Conservation (phyloP, 2,888 invertebrate genomes). For the Eupithecia centaureata region DNA sequence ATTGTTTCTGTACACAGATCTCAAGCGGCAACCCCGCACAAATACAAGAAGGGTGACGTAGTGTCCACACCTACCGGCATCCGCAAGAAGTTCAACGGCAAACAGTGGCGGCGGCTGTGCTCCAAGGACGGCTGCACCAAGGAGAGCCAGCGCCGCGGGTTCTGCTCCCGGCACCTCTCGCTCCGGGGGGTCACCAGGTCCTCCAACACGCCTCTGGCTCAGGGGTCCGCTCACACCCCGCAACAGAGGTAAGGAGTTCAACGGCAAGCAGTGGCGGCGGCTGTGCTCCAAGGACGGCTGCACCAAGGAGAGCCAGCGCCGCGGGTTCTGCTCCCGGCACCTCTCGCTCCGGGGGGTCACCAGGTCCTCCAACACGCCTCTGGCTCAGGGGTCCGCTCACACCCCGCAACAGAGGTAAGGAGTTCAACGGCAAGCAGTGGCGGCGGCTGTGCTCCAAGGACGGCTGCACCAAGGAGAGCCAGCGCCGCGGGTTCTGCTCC, state of each 20-base stretch:
- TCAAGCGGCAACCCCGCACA: slow-evolving; percentile 97
- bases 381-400: slow-evolving; percentile 72
- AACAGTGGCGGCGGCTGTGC: slow-evolving; percentile 99
- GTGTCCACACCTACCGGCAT: slow-evolving; percentile 97
- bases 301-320: slow-evolving; percentile 96
- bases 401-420: slow-evolving; percentile 76
- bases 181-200: slow-evolving; percentile 88
- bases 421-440: slow-evolving; percentile 83
- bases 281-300: slow-evolving; percentile 98
- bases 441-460: slow-evolving; percentile 97
- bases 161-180: slow-evolving; percentile 97
- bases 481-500: slow-evolving; percentile 97
- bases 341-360: slow-evolving; percentile 92
- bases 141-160: slow-evolving; percentile 98
- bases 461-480: slow-evolving; percentile 96
- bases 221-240: slow-evolving; percentile 73
- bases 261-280: slow-evolving; percentile 89
- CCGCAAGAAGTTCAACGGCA: slow-evolving; percentile 99
- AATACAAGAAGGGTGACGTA: slow-evolving; percentile 98
- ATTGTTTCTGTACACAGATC: slow-evolving; percentile 79
- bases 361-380: slow-evolving; percentile 75
- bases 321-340: slow-evolving; percentile 98
- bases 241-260: slow-evolving; percentile 68
- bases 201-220: slow-evolving; percentile 74
- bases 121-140: slow-evolving; percentile 95